Conservation (phyloP, 2,888 invertebrate species). For the Girardia tigrina region DNA sequence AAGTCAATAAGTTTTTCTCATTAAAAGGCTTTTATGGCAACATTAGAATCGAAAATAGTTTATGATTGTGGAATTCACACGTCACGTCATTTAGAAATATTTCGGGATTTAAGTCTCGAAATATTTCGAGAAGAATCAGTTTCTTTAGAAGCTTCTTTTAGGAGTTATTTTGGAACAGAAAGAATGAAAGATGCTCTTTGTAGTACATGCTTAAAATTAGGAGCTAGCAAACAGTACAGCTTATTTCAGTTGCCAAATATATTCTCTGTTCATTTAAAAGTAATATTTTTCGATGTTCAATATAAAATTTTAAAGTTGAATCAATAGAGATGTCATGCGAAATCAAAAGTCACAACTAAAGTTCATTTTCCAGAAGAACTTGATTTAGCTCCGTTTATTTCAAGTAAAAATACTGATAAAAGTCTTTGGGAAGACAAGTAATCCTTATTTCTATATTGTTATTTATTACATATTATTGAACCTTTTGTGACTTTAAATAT, state of each 20-base stretch:
- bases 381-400: slow-evolving; percentile 91
- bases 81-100: not conserved
- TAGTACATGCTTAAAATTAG: not conserved
- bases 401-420: slow-evolving; percentile 41
- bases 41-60: not conserved
- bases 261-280: slow-evolving; percentile 89
- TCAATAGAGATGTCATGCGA: slow-evolving; percentile 52
- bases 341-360: slow-evolving; percentile 78
- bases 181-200: slow-evolving; percentile 4
- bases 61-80: not conserved
- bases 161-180: slow-evolving; percentile 6
- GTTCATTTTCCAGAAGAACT: slow-evolving; percentile 84
- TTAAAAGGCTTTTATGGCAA: not conserved
- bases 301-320: no score
- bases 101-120: slow-evolving; percentile 1
- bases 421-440: slow-evolving; percentile 32
- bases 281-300: no score
- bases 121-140: slow-evolving; percentile 11
- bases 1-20: not conserved
- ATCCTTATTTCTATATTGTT: slow-evolving; percentile 24
- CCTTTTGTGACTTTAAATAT: no score
- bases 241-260: slow-evolving; percentile 86
- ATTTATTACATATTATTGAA: no score
- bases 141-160: slow-evolving; percentile 9
- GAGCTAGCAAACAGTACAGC: slow-evolving; percentile 65